Base-by-base conservation (phyloP, 1,140 invertebrate genomes). In the Chlorops oryzae region DNA sequence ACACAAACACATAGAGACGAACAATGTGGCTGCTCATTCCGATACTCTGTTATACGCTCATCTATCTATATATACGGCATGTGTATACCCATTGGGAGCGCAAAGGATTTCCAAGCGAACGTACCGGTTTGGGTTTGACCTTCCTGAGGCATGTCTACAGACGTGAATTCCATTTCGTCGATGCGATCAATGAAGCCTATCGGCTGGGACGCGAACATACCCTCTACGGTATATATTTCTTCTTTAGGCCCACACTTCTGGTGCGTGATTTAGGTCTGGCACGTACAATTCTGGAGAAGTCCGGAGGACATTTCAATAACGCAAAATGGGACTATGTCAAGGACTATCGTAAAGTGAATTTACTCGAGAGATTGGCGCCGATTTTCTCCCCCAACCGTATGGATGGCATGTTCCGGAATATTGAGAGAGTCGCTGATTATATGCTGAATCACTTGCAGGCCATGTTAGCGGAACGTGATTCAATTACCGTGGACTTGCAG, bases 11-110 rank as follows among this genome's bases (percentile, higher is more conserved):
- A n/a, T 35, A 21, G 7, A 40, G 12, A 6, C 22, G 12, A n/a
- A 38, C 5, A 47, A 69, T 69, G 65, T 69, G 65, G 65, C 53
- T 69, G 54, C 57, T 69, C 47, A 37, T 69, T 49, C 65, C 65
- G 12, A 68, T 69, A 18, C 40, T 69, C 4, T 24, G 59, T 15
- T 69, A 68, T 39, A 56, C 65, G 38, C 22, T 52, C 34, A 43
- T 65, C n/a, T 69, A 57, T 50, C 58, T 69, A 9, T 53, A 44
- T 15, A 59, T 69, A 17, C 59, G 65, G 3, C 65, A 69, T 52
- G 55, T 69, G 40, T 65, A 68, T 24, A 69, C 55, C 48, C 57
- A 69, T 37, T 69, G 65, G 65, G 49, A 46, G 5, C 65, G 65
- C 43, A 58, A 60, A 51, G 65, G 65, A 41, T 68, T 68, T 40